Base-by-base conservation (phyloP, 2,797 vertebrate genomes). In the Merluccius polli region DNA sequence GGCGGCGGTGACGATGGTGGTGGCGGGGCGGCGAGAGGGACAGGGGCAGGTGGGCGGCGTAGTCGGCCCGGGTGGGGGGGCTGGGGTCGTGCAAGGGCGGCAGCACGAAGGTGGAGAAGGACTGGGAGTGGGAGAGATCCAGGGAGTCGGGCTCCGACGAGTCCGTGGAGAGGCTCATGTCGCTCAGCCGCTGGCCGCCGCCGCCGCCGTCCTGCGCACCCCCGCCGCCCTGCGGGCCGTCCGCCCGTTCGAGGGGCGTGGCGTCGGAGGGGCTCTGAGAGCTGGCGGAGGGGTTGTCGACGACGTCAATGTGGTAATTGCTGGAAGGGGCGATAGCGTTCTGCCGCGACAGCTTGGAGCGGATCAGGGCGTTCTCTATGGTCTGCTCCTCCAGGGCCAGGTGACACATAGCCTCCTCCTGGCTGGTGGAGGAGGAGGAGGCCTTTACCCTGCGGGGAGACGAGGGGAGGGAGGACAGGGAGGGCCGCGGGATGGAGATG, bases 101-200 rank as follows among this genome's bases (percentile, higher is more conserved):
- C 21, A 90, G 78, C 18, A 86, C 86, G 78, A 89, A 90, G 52
- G 65, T 32, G 0, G 65, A 30, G 0, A 29, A 74, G 92, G 93
- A 93, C 86, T n/a, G n/a, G n/a, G 85, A 87, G 91, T 93, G 94
- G 7, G 94, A 92, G 0, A 94, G 93, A 75, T 97, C 96, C 80
- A 96, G 87, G 0, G 96, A 98, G 86, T 95, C 94, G 0, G 94
- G 95, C 13, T 97, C 96, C 0, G 96, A 97, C 10, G 92, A 94
- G 0, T 96, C 97, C 30, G 96, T 97, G 75, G 96, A 98, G 74
- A 96, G 90, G 90, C 97, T 98, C 94, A 96, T 94, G 90, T 97
- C 94, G 77, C 97, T 99, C 77, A 97, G 92, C 24, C 95, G 92
- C 89, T 95, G 95, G 11, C 83, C 91, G 6, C 90, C 67, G 81